phyloP scores from a whole-genome alignment of 1,140 invertebrate species.

The Drosophila tsacasi region DNA sequence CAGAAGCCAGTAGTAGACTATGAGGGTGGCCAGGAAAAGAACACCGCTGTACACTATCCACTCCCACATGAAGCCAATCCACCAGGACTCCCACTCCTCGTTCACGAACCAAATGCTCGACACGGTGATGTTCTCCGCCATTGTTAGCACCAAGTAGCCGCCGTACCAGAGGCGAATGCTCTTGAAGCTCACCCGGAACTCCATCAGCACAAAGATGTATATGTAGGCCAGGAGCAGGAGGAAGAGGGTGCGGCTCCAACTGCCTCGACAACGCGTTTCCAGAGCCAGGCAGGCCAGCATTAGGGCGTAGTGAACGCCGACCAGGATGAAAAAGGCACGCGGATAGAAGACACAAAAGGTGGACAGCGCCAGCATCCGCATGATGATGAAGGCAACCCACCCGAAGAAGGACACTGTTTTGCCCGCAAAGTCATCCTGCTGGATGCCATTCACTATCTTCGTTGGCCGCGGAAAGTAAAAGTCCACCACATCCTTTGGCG shows the following conservation, averaged over 20 bases:
- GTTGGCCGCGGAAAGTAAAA: slow-evolving; percentile 80
- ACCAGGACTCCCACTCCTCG: slow-evolving; percentile 87
- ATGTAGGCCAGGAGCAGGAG: slow-evolving; percentile 89
- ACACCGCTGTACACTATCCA: slow-evolving; percentile 86
- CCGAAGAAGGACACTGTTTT: slow-evolving; percentile 89
- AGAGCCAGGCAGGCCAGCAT: slow-evolving; percentile 88
- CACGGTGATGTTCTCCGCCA: slow-evolving; percentile 88
- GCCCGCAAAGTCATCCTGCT: slow-evolving; percentile 89
- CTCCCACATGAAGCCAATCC: slow-evolving; percentile 87
- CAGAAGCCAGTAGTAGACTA: slow-evolving; percentile 87
- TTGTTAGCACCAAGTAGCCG: slow-evolving; percentile 88
- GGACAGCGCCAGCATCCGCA: slow-evolving; percentile 89
- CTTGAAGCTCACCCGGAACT: slow-evolving; percentile 91
- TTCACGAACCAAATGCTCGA: slow-evolving; percentile 88
- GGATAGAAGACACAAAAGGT: slow-evolving; percentile 90
- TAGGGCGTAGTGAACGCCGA: slow-evolving; percentile 87
- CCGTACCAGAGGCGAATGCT: slow-evolving; percentile 89
- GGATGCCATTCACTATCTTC: slow-evolving; percentile 86
- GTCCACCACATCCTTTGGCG: slow-evolving; percentile 82
- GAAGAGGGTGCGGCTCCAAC: slow-evolving; percentile 86
- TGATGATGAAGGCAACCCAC: slow-evolving; percentile 90
- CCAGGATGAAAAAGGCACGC: slow-evolving; percentile 86
- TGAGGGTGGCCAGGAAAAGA: slow-evolving; percentile 86
- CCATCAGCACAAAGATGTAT: slow-evolving; percentile 90
- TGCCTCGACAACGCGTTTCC: slow-evolving; percentile 87